Percentiles rank a stretch among this genome's conserved stretches.
Conservation (phyloP, 64 coral and sea anemone genomes). For the Porites australiensis region DNA sequence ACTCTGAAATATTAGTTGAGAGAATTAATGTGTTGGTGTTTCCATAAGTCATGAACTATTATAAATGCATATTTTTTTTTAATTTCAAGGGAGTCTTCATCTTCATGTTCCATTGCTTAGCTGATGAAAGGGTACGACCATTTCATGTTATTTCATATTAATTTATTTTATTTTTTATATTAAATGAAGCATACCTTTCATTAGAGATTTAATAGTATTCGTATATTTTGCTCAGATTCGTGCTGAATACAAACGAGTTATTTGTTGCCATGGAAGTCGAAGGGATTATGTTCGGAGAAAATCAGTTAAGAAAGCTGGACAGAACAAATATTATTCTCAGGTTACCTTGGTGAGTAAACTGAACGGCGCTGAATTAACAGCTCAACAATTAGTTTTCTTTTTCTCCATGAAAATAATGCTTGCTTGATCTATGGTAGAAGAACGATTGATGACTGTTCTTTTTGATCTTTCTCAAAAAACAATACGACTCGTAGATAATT, state of each 20-base stretch:
- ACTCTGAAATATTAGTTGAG: too few relatives aligned
- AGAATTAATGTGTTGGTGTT: neutral
- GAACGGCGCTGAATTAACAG: neutral
- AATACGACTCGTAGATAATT: too few relatives aligned
- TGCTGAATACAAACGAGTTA: constrained; percentile 76
- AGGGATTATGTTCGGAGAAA: constrained; percentile 68
- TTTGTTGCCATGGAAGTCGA: constrained; percentile 77
- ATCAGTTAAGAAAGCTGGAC: neutral
- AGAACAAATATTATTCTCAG: neutral
- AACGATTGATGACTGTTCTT: too few relatives aligned
- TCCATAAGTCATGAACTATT: neutral
- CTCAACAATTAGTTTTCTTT: neutral
- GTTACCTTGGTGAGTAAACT: constrained; percentile 58
- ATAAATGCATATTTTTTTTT: neutral
- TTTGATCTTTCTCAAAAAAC: too few relatives aligned
- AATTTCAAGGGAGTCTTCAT: constrained; percentile 91
- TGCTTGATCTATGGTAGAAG: too few relatives aligned
- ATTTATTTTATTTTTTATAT: neutral
- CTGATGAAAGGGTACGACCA: constrained; percentile 90
- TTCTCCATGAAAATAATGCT: neutral
- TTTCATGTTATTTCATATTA: neutral
- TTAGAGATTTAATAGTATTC: too few relatives aligned
- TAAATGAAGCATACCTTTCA: too few relatives aligned
- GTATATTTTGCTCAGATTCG: constrained; percentile 51
- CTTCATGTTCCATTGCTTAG: constrained; percentile 93